Percentiles rank a stretch among this genome's conserved stretches.
These are phyloP conservation scores for Drosophila auraria DNA, from an alignment of 1,140 invertebrate genomes.

Conservation along the genomic window DNA sequence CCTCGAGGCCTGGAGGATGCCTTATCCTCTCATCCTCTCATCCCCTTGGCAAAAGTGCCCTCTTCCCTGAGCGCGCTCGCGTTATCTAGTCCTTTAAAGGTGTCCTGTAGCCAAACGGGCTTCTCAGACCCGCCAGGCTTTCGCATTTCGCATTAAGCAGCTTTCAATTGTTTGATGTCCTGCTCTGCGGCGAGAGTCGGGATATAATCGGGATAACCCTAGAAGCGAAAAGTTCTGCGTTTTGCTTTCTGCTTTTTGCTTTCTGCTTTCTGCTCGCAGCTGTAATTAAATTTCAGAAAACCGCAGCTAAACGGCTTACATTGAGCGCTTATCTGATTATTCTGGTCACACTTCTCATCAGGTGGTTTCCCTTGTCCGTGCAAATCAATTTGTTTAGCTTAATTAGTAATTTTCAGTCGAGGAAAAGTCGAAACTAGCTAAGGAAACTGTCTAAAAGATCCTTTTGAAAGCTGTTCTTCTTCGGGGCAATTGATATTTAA, in stretches of 20 bases:
- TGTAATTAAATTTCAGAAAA: slow-evolving; percentile 4
- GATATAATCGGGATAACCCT: neutral
- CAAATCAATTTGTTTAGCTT: neutral
- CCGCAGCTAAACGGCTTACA: slow-evolving; percentile 2
- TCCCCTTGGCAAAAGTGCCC: slow-evolving; percentile 2
- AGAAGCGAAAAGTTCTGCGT: neutral
- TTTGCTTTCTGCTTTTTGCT: neutral
- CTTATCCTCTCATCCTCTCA: slow-evolving; percentile 7
- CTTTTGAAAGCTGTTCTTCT: neutral
- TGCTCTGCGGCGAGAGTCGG: slow-evolving; percentile 25
- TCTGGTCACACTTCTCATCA: slow-evolving; percentile 7
- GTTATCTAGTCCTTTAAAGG: slow-evolving; percentile 23
- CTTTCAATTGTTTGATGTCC: slow-evolving; percentile 72
- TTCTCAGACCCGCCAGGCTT: neutral
- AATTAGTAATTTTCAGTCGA: slow-evolving; percentile 4
- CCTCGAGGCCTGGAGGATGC: slow-evolving; percentile 2
- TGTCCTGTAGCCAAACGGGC: slow-evolving; percentile 53
- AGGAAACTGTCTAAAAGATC: neutral
- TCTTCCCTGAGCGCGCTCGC: neutral
- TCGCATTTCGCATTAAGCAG: slow-evolving; percentile 31
- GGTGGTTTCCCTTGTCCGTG: neutral
- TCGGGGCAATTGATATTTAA: neutral
- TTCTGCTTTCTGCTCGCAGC: neutral
- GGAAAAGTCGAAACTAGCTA: neutral
- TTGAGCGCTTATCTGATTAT: neutral